Percentiles rank a stretch among this genome's conserved stretches.
These are phyloP conservation scores for Malacoraja senta DNA, from an alignment of 2,797 vertebrate genomes.

Conservation along the genomic window DNA sequence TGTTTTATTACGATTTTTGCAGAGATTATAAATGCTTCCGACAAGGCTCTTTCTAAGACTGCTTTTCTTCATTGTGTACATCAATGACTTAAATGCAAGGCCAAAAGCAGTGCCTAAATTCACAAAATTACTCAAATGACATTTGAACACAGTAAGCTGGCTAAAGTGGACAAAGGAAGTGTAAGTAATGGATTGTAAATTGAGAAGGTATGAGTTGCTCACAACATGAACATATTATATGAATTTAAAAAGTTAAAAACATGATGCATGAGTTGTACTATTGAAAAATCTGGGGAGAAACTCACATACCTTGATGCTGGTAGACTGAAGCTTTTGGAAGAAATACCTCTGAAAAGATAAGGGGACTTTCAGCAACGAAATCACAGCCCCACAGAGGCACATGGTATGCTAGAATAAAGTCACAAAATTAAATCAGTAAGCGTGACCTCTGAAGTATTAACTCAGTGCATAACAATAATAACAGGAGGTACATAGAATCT, in stretches of 20 bases:
- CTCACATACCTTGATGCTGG: constrained; percentile 84
- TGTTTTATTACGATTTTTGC: no score
- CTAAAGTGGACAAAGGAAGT: not conserved
- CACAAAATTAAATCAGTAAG: not conserved
- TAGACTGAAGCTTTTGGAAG: constrained; percentile 96
- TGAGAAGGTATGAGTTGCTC: not conserved
- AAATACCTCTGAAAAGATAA: constrained; percentile 96
- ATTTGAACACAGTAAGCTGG: not conserved
- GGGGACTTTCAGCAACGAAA: constrained; percentile 87
- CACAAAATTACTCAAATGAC: not conserved
- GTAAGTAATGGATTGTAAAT: not conserved
- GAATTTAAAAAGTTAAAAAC: not conserved
- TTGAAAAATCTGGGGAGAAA: not conserved
- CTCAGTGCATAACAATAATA: not conserved
- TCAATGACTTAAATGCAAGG: not conserved
- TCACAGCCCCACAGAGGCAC: constrained; percentile 89
- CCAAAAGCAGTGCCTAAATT: not conserved
- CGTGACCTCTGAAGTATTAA: not conserved
- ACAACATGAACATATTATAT: not conserved
- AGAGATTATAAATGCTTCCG: not conserved
- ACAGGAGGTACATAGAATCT: not conserved
- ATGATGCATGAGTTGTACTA: not conserved
- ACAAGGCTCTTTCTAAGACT: not conserved
- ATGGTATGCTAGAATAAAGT: constrained; percentile 74
- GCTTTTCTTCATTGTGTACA: not conserved